Percentiles rank a stretch among this genome's conserved stretches.
phyloP scores from a whole-genome alignment of 2,797 vertebrate species.

The Arvicola amphibius region DNA sequence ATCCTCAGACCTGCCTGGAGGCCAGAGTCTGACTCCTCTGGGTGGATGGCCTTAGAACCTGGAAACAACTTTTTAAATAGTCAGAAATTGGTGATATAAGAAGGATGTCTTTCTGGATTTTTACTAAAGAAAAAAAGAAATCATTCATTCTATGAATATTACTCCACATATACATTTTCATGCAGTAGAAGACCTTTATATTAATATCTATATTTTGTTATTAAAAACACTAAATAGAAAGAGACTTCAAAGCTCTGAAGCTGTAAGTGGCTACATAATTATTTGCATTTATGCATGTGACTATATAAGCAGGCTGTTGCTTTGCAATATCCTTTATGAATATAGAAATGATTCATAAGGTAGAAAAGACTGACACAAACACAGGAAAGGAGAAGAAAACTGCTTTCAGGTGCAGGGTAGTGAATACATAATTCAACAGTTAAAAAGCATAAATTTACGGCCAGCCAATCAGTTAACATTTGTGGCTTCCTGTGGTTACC shows the following conservation, averaged over 20 bases:
- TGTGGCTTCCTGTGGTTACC: constrained; percentile 79
- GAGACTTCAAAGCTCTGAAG: constrained; percentile 8
- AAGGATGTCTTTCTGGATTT: background rate
- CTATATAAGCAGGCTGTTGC: constrained; percentile 31
- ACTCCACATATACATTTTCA: background rate
- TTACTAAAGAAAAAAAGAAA: constrained; percentile 43
- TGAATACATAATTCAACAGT: constrained; percentile 73
- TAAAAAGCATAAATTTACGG: constrained; percentile 75
- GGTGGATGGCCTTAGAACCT: no score
- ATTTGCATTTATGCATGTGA: background rate
- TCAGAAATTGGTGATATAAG: background rate
- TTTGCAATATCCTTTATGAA: constrained; percentile 53
- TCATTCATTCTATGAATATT: background rate
- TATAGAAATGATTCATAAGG: constrained; percentile 65
- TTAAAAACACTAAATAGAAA: constrained; percentile 45
- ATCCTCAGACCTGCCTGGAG: no score
- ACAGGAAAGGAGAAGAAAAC: constrained; percentile 71
- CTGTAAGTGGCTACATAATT: background rate
- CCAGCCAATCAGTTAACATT: constrained; percentile 76
- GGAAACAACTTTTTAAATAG: background rate
- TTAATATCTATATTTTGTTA: constrained; percentile 27
- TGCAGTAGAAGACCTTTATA: background rate
- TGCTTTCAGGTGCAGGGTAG: constrained; percentile 65
- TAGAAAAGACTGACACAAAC: constrained; percentile 70
- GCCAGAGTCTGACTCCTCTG: no score